Percentiles rank a stretch among this genome's conserved stretches.
phyloP scores from a whole-genome alignment of 1,140 invertebrate genomes.

The Oscheius sp. region DNA sequence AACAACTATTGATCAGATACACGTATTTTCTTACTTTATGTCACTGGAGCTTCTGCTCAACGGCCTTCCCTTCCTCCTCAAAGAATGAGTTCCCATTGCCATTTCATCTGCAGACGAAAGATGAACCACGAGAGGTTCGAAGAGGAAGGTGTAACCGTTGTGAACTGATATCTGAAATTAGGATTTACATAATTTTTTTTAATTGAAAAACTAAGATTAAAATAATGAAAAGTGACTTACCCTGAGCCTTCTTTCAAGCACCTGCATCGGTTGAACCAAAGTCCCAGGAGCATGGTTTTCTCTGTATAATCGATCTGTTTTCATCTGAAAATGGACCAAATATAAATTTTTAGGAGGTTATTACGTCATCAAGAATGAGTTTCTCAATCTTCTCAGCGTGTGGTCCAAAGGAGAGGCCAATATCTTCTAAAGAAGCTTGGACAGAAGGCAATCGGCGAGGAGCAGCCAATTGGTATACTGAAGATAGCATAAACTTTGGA shows the following conservation, averaged over 20 bases:
- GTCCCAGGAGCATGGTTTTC: neutral
- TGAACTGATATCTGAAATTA: slow-evolving; percentile 14
- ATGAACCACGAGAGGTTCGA: slow-evolving; percentile 15
- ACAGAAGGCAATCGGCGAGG: slow-evolving; percentile 14
- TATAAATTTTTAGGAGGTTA: neutral
- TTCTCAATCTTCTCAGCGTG: slow-evolving; percentile 16
- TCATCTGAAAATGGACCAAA: neutral
- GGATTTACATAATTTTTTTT: too few relatives aligned
- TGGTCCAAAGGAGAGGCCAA: slow-evolving; percentile 11
- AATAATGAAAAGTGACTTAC: neutral
- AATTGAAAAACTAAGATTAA: too few relatives aligned
- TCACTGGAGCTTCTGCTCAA: slow-evolving; percentile 1
- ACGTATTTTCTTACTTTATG: neutral
- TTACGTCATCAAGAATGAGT: slow-evolving; percentile 18
- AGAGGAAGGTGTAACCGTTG: slow-evolving; percentile 20
- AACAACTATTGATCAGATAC: neutral
- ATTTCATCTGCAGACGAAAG: neutral
- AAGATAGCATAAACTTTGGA: neutral
- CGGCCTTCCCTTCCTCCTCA: neutral
- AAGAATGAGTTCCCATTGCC: neutral
- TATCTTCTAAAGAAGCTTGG: slow-evolving; percentile 14
- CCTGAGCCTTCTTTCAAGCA: slow-evolving; percentile 18
- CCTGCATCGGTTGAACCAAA: neutral
- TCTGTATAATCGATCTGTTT: slow-evolving; percentile 3
- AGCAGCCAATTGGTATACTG: slow-evolving; percentile 4